Evolutionary conservation across 2,797 vertebrate genomes (phyloP), one percentile per base, ranked within the genome.

Genomic region (Schizothorax lantsangensis): DNA sequence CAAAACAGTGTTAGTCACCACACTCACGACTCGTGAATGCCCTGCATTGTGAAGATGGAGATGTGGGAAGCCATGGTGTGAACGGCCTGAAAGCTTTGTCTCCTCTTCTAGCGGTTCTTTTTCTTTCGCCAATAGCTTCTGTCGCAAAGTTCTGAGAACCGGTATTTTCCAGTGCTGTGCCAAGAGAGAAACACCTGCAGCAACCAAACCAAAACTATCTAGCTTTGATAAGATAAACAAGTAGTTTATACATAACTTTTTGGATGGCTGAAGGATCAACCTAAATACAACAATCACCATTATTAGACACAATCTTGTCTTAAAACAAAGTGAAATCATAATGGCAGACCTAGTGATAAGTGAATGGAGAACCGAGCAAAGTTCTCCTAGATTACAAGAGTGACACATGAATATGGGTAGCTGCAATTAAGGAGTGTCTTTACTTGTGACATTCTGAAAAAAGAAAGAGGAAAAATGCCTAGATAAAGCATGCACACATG

Each of bases 1-100:
- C 64, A 57, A 59, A 80, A 84, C 78, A 40, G 87, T 86, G 84
- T 80, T 85, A 87, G 89, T 81, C 88, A 84, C 81, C 2, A 23
- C 81, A 74, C 75, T 87, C 75, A 57, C 68, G 83, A 54, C 40
- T 54, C n/a, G 66, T 88, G 83, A 90, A 89, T 88, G 62, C 52
- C 30, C 36, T 2, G 52, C 85, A 79, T 90, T 89, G 88, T 90
- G 74, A 88, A 8, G 38, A 68, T 47, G 17, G 4, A 45, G 23
- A 84, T 23, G 72, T 86, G 45, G 77, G 84, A 86, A 85, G 78
- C 64, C 54, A 73, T 86, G 68, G 87, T 87, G 78, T 81, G 78
- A 81, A 86, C 8, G 5, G 62, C 78, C 40, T 52, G 62, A 81
- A 30, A 81, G 87, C 79, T 71, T 84, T 52, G 14, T 54, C 45